phyloP scores from a whole-genome alignment of 2,113 vertebrate genomes.

The Chionomys nivalis region DNA sequence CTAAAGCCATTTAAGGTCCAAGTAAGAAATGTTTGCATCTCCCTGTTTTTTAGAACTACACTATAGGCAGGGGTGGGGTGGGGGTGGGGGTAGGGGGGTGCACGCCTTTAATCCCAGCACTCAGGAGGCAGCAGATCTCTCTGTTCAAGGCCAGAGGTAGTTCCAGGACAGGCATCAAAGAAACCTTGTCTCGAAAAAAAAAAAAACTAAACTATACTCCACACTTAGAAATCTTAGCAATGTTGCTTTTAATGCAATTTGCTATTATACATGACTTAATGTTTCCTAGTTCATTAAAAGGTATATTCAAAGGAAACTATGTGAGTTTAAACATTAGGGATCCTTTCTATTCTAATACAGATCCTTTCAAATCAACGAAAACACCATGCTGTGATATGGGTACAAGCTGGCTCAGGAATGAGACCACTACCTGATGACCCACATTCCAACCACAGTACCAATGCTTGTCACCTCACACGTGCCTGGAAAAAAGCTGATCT shows the following conservation, averaged over 20 bases:
- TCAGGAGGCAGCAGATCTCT: no score
- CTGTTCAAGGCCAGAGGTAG: no score
- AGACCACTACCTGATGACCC: not conserved
- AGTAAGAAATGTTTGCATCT: not conserved
- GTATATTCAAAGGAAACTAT: not conserved
- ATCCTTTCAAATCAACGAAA: not conserved
- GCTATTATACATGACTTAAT: not conserved
- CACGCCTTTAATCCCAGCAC: no score
- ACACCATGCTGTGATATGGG: not conserved
- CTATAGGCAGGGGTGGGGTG: no score
- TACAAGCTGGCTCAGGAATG: not conserved
- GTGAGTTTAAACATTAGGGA: not conserved
- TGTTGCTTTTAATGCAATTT: not conserved
- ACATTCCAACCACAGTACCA: not conserved
- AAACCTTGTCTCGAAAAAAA: no score
- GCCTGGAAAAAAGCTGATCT: not conserved
- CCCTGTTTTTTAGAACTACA: not conserved
- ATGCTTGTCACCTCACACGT: not conserved
- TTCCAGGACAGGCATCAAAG: no score
- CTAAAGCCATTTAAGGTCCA: not conserved
- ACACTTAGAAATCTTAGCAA: not conserved
- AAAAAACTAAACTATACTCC: not conserved
- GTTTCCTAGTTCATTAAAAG: not conserved
- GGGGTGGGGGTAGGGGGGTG: no score
- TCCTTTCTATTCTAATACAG: not conserved